These are phyloP conservation scores for Invenusta paracnida DNA, from an alignment of 2,888 invertebrate genomes.

Conservation along the genomic window DNA sequence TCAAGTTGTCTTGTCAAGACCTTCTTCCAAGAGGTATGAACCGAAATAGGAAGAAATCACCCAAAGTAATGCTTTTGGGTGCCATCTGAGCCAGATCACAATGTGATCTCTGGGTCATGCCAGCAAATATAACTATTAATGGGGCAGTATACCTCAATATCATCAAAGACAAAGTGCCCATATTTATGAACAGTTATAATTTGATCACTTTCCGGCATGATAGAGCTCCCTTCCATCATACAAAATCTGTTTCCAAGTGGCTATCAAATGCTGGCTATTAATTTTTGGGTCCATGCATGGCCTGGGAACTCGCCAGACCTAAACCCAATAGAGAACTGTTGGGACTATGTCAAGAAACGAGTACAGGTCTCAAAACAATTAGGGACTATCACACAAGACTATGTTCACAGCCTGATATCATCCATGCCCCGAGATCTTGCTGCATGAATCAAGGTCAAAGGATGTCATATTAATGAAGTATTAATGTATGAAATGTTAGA, in stretches of 20 bases:
- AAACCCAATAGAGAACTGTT: conserved; percentile 35
- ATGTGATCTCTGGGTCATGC: conserved; percentile 36
- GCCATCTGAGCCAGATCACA: background rate
- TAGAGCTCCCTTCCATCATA: conserved; percentile 26
- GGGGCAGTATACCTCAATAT: conserved; percentile 27
- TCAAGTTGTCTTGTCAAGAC: conserved; percentile 11
- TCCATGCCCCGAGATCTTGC: conserved; percentile 21
- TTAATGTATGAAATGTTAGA: too few species aligned
- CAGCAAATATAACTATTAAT: conserved; percentile 31
- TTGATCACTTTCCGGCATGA: conserved; percentile 24
- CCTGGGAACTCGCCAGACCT: conserved; percentile 33
- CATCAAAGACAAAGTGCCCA: background rate
- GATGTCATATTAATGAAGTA: too few species aligned
- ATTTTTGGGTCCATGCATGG: conserved; percentile 29
- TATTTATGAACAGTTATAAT: background rate
- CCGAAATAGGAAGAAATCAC: background rate
- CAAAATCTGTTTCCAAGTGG: conserved; percentile 11
- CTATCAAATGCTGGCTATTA: background rate
- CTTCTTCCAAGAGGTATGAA: conserved; percentile 21
- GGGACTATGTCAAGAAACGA: conserved; percentile 16
- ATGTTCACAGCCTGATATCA: background rate
- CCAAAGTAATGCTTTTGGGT: conserved; percentile 32
- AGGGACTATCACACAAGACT: conserved; percentile 1
- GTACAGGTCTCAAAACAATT: background rate
- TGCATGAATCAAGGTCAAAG: background rate